Percentiles rank a stretch among this genome's conserved stretches.
Evolutionary conservation across 1,140 invertebrate species (phyloP).

Genomic region (Lucilia sericata): DNA sequence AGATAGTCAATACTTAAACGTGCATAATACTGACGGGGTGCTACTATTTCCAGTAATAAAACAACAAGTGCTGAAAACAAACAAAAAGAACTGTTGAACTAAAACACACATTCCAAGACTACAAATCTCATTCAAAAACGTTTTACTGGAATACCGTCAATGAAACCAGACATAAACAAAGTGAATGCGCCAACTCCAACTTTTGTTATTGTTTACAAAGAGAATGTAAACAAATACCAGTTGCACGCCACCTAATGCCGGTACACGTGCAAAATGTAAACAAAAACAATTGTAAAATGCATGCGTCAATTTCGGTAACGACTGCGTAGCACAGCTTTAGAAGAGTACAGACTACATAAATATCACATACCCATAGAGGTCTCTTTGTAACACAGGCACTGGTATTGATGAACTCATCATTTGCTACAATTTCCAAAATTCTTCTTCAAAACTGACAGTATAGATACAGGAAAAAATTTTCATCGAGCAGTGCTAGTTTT

Average conservation of each 20-base stretch:
- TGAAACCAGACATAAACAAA: slow-evolving; percentile 38
- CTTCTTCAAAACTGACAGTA: slow-evolving; percentile 33
- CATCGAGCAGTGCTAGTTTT: slow-evolving; percentile 27
- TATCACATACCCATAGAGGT: neutral
- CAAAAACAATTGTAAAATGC: slow-evolving; percentile 42
- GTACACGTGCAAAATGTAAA: slow-evolving; percentile 39
- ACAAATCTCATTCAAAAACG: neutral
- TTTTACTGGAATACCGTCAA: neutral
- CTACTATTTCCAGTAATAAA: neutral
- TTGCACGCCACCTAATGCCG: slow-evolving; percentile 37
- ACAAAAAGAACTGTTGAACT: neutral
- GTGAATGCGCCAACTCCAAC: neutral
- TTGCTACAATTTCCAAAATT: neutral
- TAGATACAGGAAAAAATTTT: slow-evolving; percentile 37
- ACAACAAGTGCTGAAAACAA: neutral
- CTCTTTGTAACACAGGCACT: slow-evolving; percentile 43
- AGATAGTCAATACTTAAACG: neutral
- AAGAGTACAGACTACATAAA: slow-evolving; percentile 25
- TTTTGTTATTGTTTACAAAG: slow-evolving; percentile 23
- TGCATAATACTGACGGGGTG: neutral
- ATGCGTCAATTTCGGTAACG: neutral
- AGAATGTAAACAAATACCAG: slow-evolving; percentile 45
- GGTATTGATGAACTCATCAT: slow-evolving; percentile 42
- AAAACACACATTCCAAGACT: neutral
- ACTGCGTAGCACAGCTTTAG: slow-evolving; percentile 11